Percentiles rank a stretch among this genome's conserved stretches.
Conservation (phyloP, 2,888 invertebrate genomes). For the Scaptomyza tumidula region DNA sequence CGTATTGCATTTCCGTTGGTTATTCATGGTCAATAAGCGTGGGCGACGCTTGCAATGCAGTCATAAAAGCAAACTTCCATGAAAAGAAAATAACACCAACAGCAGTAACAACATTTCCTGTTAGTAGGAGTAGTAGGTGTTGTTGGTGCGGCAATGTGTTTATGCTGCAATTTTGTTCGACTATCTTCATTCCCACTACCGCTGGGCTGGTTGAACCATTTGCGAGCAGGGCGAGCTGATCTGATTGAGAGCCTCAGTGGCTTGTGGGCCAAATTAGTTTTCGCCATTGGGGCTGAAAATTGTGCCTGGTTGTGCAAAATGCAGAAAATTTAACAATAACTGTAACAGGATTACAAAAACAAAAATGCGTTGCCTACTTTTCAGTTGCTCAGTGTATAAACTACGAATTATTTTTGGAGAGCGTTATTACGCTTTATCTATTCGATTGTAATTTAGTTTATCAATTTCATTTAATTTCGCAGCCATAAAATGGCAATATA, state of each 20-base stretch:
- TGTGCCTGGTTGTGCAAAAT: slow-evolving; percentile 26
- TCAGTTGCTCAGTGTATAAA: slow-evolving; percentile 45
- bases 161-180: slow-evolving; percentile 55
- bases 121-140: background rate
- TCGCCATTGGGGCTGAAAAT: slow-evolving; percentile 47
- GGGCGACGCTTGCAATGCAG: slow-evolving; percentile 27
- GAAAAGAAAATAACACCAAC: slow-evolving; percentile 36
- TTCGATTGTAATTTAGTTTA: slow-evolving; percentile 67
- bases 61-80: slow-evolving; percentile 46
- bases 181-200: background rate
- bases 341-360: slow-evolving; percentile 16
- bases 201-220: background rate
- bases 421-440: slow-evolving; percentile 58
- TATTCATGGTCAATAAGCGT: slow-evolving; percentile 70
- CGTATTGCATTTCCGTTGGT: slow-evolving; percentile 69
- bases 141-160: slow-evolving; percentile 50
- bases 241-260: slow-evolving; percentile 27
- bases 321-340: slow-evolving; percentile 36
- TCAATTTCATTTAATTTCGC: slow-evolving; percentile 67
- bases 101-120: slow-evolving; percentile 12
- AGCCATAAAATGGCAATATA: background rate
- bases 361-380: slow-evolving; percentile 30
- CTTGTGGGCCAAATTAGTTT: slow-evolving; percentile 41
- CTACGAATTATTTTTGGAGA: slow-evolving; percentile 45
- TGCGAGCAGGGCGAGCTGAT: background rate